Evolutionary conservation across 2,888 invertebrate genomes (phyloP), one percentile per base, ranked within the genome.

Genomic region (Clunio marinus): DNA sequence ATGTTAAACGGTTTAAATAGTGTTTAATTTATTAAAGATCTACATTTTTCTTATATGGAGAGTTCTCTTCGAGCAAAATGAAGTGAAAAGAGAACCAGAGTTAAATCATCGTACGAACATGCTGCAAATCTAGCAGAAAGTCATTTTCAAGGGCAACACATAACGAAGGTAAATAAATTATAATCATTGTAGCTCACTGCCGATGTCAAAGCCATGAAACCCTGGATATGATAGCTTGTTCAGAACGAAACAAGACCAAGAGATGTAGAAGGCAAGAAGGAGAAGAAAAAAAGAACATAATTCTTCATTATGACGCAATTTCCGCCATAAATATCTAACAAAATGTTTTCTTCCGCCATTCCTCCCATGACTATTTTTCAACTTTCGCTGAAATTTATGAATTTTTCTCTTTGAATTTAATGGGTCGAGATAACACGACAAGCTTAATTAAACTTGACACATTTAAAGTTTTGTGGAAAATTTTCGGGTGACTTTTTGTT

Each of bases 261-360:
- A 41, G 41, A n/a, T 15, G 41, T 8, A 32, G 15, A 41, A 2
- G 41, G n/a, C 41, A 13, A 2, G 41, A 41, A 10, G 41, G 4
- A 51, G 51, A 2, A 51, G 10, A 22, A 22, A n/a, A 8, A 13
- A 51, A 51, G 3, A 46, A 25, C 45, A 65, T 65, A 65, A 65
- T 45, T 65, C 46, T 46, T 65, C 63, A 65, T 65, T 65, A 65
- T 65, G 63, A 65, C 63, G 46, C 41, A 27, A 65, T 46, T 46
- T 62, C 62, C 37, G 37, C 62, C 8, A 65, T 65, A 65, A 65
- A 65, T 65, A 65, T 25, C 63, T 41, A 41, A 45, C 63, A 63
- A 60, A 63, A 45, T 41, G 24, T n/a, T 27, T 28, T 63, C 63
- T 46, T 65, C 28, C 46, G 46, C 25, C 45, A 15, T 27, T 13